Evolutionary conservation across 2,113 vertebrate species (phyloP).

Genomic region (Nestor notabilis): DNA sequence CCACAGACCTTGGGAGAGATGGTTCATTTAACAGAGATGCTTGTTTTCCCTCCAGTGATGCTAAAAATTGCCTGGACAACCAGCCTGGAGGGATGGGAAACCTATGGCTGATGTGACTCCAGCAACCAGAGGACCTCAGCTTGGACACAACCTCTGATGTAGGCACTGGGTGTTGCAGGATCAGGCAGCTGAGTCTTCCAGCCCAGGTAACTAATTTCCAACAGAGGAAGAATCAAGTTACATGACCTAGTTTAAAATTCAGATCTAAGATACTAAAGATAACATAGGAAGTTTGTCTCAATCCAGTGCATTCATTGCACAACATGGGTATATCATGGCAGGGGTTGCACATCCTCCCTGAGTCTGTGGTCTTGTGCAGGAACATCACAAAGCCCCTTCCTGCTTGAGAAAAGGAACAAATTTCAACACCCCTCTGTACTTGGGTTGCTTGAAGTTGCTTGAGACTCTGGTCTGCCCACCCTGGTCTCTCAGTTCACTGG

Average conservation of each 20-base stretch:
- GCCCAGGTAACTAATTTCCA: background rate
- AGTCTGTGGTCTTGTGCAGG: background rate
- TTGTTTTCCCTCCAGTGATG: background rate
- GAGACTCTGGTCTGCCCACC: background rate
- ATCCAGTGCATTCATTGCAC: background rate
- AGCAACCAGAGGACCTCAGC: background rate
- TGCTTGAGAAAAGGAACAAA: background rate
- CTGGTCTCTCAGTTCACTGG: fast-evolving
- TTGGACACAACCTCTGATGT: background rate
- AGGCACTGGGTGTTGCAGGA: background rate
- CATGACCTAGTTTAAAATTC: background rate
- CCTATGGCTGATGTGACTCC: background rate
- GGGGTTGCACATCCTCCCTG: background rate
- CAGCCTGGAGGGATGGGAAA: background rate
- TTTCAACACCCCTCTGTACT: background rate
- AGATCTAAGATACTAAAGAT: background rate
- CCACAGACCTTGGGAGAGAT: background rate
- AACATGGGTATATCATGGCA: fast-evolving
- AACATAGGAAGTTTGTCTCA: background rate
- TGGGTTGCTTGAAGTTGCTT: fast-evolving
- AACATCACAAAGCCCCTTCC: background rate
- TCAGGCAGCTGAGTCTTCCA: background rate
- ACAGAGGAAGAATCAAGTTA: background rate
- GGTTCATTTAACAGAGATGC: background rate
- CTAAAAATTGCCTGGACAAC: background rate